Evolutionary conservation across 1,140 invertebrate species (phyloP).

Genomic region (Tetragonula clypearis): DNA sequence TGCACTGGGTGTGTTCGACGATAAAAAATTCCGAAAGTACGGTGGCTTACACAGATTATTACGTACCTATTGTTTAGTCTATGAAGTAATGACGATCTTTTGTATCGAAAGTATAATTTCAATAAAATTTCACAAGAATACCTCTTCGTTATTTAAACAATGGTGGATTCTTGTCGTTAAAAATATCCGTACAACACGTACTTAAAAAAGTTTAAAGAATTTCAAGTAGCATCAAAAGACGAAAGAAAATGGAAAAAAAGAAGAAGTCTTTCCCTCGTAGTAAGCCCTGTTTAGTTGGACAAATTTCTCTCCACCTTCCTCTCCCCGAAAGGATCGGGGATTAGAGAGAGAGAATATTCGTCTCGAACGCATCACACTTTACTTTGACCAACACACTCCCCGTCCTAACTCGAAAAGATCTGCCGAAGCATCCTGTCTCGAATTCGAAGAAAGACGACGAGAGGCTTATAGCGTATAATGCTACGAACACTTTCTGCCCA

Average conservation of each 20-base stretch:
- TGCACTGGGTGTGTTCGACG: background rate
- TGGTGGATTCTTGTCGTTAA: too few relatives aligned
- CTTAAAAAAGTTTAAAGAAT: background rate
- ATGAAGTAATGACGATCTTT: background rate
- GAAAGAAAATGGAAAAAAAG: background rate
- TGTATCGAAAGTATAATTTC: background rate
- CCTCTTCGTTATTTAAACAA: background rate
- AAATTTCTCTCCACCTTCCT: background rate
- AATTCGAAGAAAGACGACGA: constrained; percentile 46
- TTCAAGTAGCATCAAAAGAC: background rate
- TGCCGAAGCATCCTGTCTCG: constrained; percentile 60
- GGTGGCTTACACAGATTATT: constrained; percentile 14
- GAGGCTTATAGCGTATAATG: constrained; percentile 62
- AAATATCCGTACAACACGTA: too few relatives aligned
- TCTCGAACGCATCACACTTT: constrained; percentile 70
- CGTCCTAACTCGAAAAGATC: constrained; percentile 65
- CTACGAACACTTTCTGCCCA: constrained; percentile 70
- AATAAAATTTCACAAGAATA: background rate
- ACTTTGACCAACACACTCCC: constrained; percentile 71
- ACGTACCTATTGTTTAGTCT: constrained; percentile 1
- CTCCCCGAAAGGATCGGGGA: too few relatives aligned
- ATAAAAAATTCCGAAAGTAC: constrained; percentile 6
- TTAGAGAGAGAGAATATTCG: background rate
- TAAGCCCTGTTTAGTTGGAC: constrained; percentile 72
- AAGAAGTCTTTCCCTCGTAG: constrained; percentile 60